Base-by-base conservation (phyloP, 1,140 invertebrate species). In the Sinonovacula constricta region DNA sequence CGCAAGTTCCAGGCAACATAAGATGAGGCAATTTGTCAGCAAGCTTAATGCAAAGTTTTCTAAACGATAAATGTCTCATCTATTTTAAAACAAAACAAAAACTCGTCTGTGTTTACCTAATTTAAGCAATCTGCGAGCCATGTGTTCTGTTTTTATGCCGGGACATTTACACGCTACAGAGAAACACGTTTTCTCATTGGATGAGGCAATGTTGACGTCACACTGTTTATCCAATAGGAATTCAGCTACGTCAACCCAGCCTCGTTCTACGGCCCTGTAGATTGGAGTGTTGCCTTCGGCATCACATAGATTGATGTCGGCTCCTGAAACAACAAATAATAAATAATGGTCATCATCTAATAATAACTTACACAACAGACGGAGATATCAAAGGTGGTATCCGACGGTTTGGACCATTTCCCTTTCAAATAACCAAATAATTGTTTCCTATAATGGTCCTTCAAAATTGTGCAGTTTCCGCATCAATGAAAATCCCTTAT, bases 121-220 rank as follows among this genome's bases (percentile, higher is more conserved):
- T 60, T 72, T 72, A 31, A 72, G n/a, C 49, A 72, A 57, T 4
- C 56, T 33, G 14, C 39, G 26, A 30, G 69, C 34, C 14, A 72
- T 62, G 4, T 57, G n/a, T 2, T 24, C 28, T 1, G 62, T 51
- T 33, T 62, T 31, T 24, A 72, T 72, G 60, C 62, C 62, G 36
- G 60, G 60, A 39, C 69, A 72, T 51, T 72, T 56, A 33, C 56
- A n/a, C 60, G 69, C 69, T 28, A 57, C 69, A 45, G 62, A 72
- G 69, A 72, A 72, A 33, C 69, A 72, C 15, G 69, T 62, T 57
- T 60, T 72, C 49, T 57, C 69, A 72, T 60, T 72, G 56, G 69
- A 34, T 62, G 69, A 45, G 31, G 56, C 62, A 30, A 60, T 72
- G 31, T 72, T 72, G 69, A 72, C 69, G 57, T 72, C 69, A 72